These are phyloP conservation scores for Cecidostiba fungosa DNA, from an alignment of 2,888 invertebrate genomes.

Conservation along the genomic window DNA sequence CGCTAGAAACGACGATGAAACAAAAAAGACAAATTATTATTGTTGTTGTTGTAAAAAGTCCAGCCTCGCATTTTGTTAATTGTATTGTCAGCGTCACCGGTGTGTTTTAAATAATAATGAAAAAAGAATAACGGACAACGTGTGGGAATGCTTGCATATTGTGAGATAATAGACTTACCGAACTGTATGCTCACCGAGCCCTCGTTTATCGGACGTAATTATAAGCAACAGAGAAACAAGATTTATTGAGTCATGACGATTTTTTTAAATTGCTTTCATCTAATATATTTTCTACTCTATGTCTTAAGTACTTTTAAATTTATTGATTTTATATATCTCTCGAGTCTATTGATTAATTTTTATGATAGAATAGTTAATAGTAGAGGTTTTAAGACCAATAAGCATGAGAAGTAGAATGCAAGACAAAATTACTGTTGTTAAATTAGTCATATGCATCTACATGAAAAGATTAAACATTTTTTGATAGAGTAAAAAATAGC, in stretches of 20 bases:
- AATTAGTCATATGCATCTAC: slow-evolving; percentile 42
- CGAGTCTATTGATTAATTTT: not conserved
- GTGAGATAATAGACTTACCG: slow-evolving; percentile 76
- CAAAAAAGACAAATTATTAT: slow-evolving; percentile 26
- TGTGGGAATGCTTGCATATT: slow-evolving; percentile 65
- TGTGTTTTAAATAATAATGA: slow-evolving; percentile 32
- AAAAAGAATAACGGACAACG: slow-evolving; percentile 55
- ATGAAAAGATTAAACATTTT: slow-evolving; percentile 34
- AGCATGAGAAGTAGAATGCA: slow-evolving; percentile 49
- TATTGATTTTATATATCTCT: not conserved
- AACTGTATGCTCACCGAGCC: slow-evolving; percentile 76
- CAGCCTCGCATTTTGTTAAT: slow-evolving; percentile 49
- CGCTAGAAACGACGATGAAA: slow-evolving; percentile 48
- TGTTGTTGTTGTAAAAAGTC: slow-evolving; percentile 17
- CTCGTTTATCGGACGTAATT: slow-evolving; percentile 79
- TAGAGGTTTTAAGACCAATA: slow-evolving; percentile 29
- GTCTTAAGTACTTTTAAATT: slow-evolving; percentile 62
- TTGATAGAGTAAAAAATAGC: slow-evolving; percentile 21
- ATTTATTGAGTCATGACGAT: slow-evolving; percentile 73
- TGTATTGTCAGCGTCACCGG: slow-evolving; percentile 39
- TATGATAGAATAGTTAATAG: slow-evolving; percentile 28
- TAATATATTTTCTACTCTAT: slow-evolving; percentile 49
- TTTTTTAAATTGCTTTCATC: slow-evolving; percentile 28
- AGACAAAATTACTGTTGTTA: slow-evolving; percentile 26
- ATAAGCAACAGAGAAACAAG: slow-evolving; percentile 78